Conservation (phyloP, 2,113 vertebrate genomes). For the Tenrec ecaudatus region DNA sequence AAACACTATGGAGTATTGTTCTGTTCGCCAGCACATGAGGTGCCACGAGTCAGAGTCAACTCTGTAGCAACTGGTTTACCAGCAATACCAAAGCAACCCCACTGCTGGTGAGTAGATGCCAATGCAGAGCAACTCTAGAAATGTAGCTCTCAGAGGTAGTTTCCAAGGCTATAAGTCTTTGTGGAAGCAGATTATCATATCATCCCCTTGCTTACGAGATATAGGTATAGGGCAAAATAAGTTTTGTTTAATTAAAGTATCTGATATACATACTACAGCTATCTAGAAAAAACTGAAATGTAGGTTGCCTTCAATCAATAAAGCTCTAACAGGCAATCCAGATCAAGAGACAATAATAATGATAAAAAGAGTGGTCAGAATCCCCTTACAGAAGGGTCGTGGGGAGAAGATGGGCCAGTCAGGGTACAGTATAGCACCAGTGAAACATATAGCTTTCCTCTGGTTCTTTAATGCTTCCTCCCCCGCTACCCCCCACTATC, state of each 20-base stretch:
- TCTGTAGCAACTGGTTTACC: neutral
- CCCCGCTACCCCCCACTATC: no score
- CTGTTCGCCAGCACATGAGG: neutral
- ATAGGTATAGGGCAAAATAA: neutral
- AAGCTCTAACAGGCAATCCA: neutral
- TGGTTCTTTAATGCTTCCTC: no score
- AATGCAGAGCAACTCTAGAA: no score
- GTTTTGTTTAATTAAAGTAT: conserved; percentile 13
- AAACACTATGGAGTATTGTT: neutral
- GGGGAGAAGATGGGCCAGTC: no score
- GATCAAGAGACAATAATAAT: neutral
- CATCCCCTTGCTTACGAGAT: neutral
- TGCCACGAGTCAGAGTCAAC: neutral
- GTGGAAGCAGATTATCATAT: no score
- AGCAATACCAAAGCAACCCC: no score
- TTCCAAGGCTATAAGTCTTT: no score
- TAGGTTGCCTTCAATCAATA: conserved; percentile 20
- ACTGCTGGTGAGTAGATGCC: no score
- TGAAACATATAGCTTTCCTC: no score
- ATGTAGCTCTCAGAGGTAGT: no score
- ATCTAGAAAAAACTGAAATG: conserved; percentile 13
- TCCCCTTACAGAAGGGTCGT: no score
- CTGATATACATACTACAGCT: neutral
- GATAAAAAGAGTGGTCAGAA: neutral
- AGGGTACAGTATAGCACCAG: no score